Evolutionary conservation across 2,888 invertebrate species (phyloP), one percentile per base, ranked within the genome.

Genomic region (Oxystoma pomonae): DNA sequence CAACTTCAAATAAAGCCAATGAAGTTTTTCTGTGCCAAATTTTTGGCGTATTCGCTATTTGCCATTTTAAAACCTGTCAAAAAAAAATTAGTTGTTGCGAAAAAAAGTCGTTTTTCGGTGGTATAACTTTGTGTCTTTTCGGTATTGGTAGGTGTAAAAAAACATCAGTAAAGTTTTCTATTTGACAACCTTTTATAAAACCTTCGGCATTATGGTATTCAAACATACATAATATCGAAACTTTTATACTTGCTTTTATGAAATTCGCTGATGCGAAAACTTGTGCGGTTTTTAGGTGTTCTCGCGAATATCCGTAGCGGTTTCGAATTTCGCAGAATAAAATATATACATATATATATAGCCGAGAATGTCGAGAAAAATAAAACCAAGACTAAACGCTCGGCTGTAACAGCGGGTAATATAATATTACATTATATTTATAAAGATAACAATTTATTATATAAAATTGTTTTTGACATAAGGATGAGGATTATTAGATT

Each of bases 261-360:
- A 16, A 19, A 53, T 17, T 53, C 19, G 63, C 59, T 60, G 49
- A 62, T 57, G 55, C 50, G 58, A 60, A 63, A 59, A 62, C 56
- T 2, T 22, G 19, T 59, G 58, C 62, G 59, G 64, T 61, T 55
- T n/a, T 60, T 50, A 18, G 7, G 55, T 19, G 22, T 60, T 60
- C 60, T 55, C 60, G 60, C 60, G 56, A 35, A 56, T 60, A 60
- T 60, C 56, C 60, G 49, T 20, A 35, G 52, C 55, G 12, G 55
- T 60, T 35, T 56, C 35, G 19, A 22, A 60, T 56, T 61, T 58
- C 64, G 61, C 51, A 1, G 35, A 52, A 64, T 64, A 53, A 35
- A 35, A 35, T 35, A 35, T 35, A 35, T 35, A 12, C n/a, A n/a
- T n/a, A n/a, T n/a, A n/a, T n/a, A 12, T 12, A 12, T 12, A 35